Base-by-base conservation (phyloP, 2,888 invertebrate genomes). In the Melieria picta region DNA sequence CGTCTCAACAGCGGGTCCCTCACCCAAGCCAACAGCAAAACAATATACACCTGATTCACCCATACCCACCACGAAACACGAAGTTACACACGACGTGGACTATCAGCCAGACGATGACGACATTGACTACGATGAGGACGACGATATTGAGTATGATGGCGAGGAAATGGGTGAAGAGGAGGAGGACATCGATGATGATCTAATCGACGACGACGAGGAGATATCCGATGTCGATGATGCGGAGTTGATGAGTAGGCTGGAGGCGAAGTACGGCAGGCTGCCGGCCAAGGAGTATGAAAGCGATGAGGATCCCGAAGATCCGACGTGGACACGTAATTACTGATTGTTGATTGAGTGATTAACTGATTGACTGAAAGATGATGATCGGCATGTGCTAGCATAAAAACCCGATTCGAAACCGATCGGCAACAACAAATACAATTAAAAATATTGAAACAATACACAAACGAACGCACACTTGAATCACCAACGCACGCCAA, bases 241-340 rank as follows among this genome's bases (percentile, higher is more conserved):
- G 6, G 93, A 93, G 75, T 86, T 93, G 62, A 88, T 93, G 79
- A 91, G 88, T 80, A 89, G 93, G 76, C 86, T 93, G 71, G 93
- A 93, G 82, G 91, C 90, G 45, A 93, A 92, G 88, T 93, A 93
- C 83, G 93, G 93, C 65, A 90, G 91, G 76, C 84, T 93, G 68
- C 90, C 90, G 10, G 89, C 90, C 75, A 89, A 82, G 82, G 88
- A 88, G 80, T 86, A 90, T 84, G 90, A 90, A 71, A 87, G 85
- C 73, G 83, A 85, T 76, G 84, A 88, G 75, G 83, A 88, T 80
- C 82, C 84, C 9, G 81, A 87, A 75, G 85, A 85, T 77, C 84
- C 82, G 68, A 78, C 85, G 75, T 87, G 87, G 87, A 87, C 87
- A 87, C 86, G 87, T 87, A 87, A 86, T 84, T 84, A 83, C 80